Conservation (phyloP, 2,888 invertebrate genomes). For the Hybos culiciformis region DNA sequence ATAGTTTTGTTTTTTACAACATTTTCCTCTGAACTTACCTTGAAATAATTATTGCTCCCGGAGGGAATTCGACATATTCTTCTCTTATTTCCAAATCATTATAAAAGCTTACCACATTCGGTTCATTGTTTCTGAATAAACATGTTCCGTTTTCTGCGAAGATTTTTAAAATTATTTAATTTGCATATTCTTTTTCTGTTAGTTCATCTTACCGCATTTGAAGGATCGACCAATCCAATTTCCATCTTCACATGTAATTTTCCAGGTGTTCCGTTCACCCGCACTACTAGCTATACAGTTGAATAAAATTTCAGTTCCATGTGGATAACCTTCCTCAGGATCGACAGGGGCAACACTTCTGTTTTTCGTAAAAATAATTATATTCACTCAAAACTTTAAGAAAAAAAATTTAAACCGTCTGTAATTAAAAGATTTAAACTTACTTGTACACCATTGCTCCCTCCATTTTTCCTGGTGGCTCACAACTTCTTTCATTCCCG, state of each 20-base stretch:
- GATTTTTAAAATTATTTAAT: constrained; percentile 23
- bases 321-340: constrained; percentile 57
- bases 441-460: constrained; percentile 58
- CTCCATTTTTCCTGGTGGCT: constrained; percentile 46
- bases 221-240: constrained; percentile 71
- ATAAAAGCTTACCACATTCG: constrained; percentile 66
- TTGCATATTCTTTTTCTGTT: background rate
- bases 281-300: constrained; percentile 69
- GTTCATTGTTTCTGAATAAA: constrained; percentile 60
- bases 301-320: constrained; percentile 71
- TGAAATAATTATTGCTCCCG: constrained; percentile 53
- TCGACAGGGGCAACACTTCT: constrained; percentile 55
- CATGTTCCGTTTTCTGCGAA: constrained; percentile 54
- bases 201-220: constrained; percentile 67
- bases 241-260: constrained; percentile 70
- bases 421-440: constrained; percentile 9
- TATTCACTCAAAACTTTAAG: background rate
- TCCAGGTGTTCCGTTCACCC: constrained; percentile 74
- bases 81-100: constrained; percentile 66
- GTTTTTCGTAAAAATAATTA: constrained; percentile 1
- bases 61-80: constrained; percentile 62
- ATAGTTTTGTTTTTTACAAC: background rate
- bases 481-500: constrained; percentile 24
- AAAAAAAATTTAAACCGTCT: background rate
- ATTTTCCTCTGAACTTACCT: constrained; percentile 36